Conservation (phyloP, 2,113 vertebrate genomes). For the Pterocles gutturalis region DNA sequence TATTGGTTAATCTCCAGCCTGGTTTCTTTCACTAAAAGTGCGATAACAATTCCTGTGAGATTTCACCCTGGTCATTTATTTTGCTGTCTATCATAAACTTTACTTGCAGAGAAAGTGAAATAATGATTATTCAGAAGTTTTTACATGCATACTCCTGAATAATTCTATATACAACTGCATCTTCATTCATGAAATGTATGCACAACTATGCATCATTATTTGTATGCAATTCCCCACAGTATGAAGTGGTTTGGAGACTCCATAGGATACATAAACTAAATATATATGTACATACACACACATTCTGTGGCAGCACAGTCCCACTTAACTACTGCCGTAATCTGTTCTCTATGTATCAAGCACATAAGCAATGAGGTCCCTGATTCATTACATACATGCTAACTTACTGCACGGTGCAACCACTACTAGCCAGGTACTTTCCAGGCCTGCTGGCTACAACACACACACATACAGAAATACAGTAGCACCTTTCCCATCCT, state of each 20-base stretch:
- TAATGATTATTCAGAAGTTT: not conserved
- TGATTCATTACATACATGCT: not conserved
- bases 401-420: not conserved
- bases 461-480: not conserved
- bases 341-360: not conserved
- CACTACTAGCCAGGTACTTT: not conserved
- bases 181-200: not conserved
- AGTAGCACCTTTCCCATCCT: not conserved
- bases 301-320: not conserved
- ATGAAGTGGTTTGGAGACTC: not conserved
- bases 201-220: not conserved
- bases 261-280: not conserved
- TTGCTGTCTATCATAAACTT: not conserved
- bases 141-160: not conserved
- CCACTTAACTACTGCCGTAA: not conserved
- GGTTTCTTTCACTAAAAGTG: not conserved
- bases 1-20: not conserved
- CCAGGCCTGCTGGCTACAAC: not conserved
- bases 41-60: conserved; percentile 13
- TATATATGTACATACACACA: accelerated
- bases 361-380: not conserved
- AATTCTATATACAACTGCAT: accelerated
- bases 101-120: not conserved
- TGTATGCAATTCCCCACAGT: not conserved
- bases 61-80: not conserved